A percentile compares a stretch with the other conserved stretches of the same genome.
These are phyloP conservation scores for Rousettus madagascariensis DNA, from an alignment of 2,797 vertebrate genomes.

Conservation along the genomic window DNA sequence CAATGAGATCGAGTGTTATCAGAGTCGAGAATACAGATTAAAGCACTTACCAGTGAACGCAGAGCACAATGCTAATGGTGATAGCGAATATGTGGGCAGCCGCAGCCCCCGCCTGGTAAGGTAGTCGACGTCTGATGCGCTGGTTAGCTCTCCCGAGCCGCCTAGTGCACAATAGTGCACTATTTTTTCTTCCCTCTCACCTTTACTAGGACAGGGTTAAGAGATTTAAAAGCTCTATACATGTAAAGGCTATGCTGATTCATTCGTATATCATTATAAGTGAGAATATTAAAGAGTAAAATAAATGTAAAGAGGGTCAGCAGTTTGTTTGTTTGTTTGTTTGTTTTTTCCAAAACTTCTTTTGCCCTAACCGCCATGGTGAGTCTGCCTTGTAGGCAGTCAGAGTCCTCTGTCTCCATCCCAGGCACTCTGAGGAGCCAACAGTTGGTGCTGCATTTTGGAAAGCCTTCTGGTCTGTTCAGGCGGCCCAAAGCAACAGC, in stretches of 20 bases:
- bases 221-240: not conserved
- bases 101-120: not conserved
- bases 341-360: not conserved
- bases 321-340: no score
- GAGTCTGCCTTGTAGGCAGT: not conserved
- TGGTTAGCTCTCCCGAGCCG: not conserved
- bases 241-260: not conserved
- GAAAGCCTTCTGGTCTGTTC: not conserved
- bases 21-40: not conserved
- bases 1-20: not conserved
- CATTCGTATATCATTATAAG: not conserved
- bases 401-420: not conserved
- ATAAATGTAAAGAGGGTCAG: not conserved
- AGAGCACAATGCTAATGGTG: not conserved
- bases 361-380: not conserved
- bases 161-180: fast-evolving
- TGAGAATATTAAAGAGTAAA: not conserved
- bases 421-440: no score
- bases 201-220: not conserved
- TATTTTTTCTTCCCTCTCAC: not conserved
- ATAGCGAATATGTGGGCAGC: no score
- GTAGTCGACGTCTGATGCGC: not conserved
- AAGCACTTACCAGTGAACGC: not conserved
- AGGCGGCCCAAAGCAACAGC: not conserved
- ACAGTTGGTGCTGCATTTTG: not conserved